Conservation (phyloP, 2,888 invertebrate genomes). For the Archaeoteleia sp. region DNA sequence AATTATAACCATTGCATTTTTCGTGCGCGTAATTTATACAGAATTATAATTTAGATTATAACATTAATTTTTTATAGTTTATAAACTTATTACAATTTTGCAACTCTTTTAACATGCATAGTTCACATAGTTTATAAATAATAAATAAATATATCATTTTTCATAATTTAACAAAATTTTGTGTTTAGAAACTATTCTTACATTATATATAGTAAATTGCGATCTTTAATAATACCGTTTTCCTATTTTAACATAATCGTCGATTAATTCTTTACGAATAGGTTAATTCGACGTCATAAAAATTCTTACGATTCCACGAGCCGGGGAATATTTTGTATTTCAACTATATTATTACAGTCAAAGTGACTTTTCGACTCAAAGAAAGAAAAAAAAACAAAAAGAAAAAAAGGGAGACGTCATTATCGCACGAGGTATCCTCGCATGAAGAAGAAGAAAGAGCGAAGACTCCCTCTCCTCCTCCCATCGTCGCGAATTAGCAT, state of each 20-base stretch:
- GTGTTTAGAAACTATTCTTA: no score
- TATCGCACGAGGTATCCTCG: conserved; percentile 5
- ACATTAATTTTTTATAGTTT: no score
- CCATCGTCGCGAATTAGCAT: conserved; percentile 59
- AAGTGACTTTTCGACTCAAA: conserved; percentile 5
- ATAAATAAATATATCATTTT: no score
- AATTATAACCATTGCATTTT: background rate
- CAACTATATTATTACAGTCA: conserved; percentile 12
- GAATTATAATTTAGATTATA: no score
- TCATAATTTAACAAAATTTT: no score
- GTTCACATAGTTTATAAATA: no score
- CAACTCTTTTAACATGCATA: no score
- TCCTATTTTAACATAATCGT: conserved; percentile 71
- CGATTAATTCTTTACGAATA: conserved; percentile 56
- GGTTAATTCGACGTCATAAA: conserved; percentile 1
- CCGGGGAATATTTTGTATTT: background rate
- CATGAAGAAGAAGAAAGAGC: conserved; percentile 1
- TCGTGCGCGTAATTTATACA: background rate
- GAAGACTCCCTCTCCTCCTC: conserved; percentile 13
- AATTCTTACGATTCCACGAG: conserved; percentile 4
- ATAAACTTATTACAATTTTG: no score
- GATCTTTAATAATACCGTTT: no score
- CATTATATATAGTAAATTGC: no score
- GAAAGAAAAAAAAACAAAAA: background rate
- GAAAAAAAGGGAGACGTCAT: conserved; percentile 16